Evolutionary conservation across 2,113 vertebrate species (phyloP).

Genomic region (Plestiodon gilberti): DNA sequence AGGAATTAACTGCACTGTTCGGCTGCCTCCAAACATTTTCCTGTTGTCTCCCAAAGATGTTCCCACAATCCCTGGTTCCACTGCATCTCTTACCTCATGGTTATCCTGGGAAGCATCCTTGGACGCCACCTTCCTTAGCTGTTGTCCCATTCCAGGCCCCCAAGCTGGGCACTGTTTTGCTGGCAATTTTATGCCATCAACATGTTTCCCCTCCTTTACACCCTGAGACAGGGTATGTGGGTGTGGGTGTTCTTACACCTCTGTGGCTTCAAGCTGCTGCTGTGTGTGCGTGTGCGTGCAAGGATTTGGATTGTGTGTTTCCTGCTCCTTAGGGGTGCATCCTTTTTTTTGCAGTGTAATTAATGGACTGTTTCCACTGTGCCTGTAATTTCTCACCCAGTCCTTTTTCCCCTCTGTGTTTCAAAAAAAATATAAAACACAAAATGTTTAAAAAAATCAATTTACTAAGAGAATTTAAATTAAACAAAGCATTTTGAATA

Average conservation of each 20-base stretch:
- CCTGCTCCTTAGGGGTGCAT: neutral
- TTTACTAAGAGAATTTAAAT: conserved; percentile 66
- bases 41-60: neutral
- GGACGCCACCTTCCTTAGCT: neutral
- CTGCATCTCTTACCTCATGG: neutral
- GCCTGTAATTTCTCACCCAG: conserved; percentile 26
- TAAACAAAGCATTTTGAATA: conserved; percentile 67
- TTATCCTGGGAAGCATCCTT: neutral
- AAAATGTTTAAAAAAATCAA: conserved; percentile 30
- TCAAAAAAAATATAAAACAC: neutral
- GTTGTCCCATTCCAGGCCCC: neutral
- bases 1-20: neutral
- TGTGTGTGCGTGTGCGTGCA: neutral
- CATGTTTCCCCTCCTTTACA: neutral
- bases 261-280: neutral
- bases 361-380: conserved; percentile 20
- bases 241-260: neutral
- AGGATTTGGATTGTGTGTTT: neutral
- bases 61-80: neutral
- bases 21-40: neutral
- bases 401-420: neutral
- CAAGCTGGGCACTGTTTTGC: neutral
- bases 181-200: neutral
- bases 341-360: conserved; percentile 34
- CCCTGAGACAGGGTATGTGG: neutral